Base-by-base conservation (phyloP, 2,113 vertebrate species). In the Aviceda subcristata region DNA sequence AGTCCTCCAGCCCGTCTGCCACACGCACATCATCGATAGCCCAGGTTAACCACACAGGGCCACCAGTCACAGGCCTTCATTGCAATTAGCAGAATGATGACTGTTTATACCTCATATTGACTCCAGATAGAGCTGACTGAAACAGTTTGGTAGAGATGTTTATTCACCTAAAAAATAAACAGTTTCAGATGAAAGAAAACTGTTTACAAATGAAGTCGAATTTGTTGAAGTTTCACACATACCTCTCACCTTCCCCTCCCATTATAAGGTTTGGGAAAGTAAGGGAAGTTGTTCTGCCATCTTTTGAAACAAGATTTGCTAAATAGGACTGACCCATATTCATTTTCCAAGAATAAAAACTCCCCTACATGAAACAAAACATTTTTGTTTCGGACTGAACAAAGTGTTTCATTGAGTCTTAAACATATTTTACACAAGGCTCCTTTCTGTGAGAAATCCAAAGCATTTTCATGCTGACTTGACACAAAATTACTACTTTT, bases 401-500 rank as follows among this genome's bases (percentile, higher is more conserved):
- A 94, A 91, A 89, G 51, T 36, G 60, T 78, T 87, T 85, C 89
- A 78, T 68, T 90, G 95, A 95, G 20, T 89, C 76, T 77, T 75
- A 67, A 86, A 75, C 26, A 36, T 78, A 72, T 87, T 92, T 87
- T 46, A 60, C 64, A 89, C 68, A 94, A 89, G 56, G 87, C 46
- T 76, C 21, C 53, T 91, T 94, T 94, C 94, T 91, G 51, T 81
- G 51, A 91, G n/a, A 91, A 91, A 92, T 82, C 23, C 48, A 87
- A 96, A 87, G 41, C 34, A 64, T 85, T 96, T 89, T 87, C 24
- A 48, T 94, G 93, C 87, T 96, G 95, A 82, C 73, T 91, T 89
- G 89, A 89, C 87, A 89, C 15, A 92, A 92, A 94, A 87, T 68
- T 85, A 56, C 32, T 46, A 7, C n/a, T 27, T 75, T 95, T 94